Conservation (phyloP, 2,888 invertebrate species). For the Seira musarum region DNA sequence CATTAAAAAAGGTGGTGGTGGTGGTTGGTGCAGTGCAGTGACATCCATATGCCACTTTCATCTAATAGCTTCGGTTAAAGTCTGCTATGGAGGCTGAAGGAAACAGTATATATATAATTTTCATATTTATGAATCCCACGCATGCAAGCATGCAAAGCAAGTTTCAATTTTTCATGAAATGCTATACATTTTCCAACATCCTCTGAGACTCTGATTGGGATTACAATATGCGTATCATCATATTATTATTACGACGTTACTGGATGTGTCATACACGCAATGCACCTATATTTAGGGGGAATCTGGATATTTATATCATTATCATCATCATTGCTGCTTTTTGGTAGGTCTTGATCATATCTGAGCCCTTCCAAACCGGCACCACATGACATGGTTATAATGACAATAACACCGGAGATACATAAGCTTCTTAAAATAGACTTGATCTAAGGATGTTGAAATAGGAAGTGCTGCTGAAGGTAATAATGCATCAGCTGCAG, state of each 20-base stretch:
- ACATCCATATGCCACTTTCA: constrained; percentile 23
- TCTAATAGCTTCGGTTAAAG: background rate
- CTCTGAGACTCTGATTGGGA: background rate
- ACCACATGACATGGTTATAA: background rate
- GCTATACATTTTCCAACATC: background rate
- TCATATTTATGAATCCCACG: constrained; percentile 29
- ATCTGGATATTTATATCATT: background rate
- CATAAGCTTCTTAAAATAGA: too few species aligned
- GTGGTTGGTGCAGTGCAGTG: constrained; percentile 18
- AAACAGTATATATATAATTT: constrained; percentile 36
- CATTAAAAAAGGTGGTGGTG: constrained; percentile 41
- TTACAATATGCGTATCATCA: too few species aligned
- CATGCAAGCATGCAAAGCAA: background rate
- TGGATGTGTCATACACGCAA: constrained; percentile 34
- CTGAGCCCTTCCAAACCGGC: background rate
- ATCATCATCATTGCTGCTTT: background rate
- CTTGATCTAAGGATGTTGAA: background rate
- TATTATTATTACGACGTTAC: constrained; percentile 16
- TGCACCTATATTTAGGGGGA: constrained; percentile 33
- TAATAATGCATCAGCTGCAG: background rate
- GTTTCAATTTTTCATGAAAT: too few species aligned
- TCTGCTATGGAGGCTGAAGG: background rate
- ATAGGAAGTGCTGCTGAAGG: background rate
- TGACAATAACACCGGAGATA: too few species aligned
- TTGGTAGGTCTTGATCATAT: background rate